Base-by-base conservation (phyloP, 1,140 invertebrate species). In the Papilio polytes region DNA sequence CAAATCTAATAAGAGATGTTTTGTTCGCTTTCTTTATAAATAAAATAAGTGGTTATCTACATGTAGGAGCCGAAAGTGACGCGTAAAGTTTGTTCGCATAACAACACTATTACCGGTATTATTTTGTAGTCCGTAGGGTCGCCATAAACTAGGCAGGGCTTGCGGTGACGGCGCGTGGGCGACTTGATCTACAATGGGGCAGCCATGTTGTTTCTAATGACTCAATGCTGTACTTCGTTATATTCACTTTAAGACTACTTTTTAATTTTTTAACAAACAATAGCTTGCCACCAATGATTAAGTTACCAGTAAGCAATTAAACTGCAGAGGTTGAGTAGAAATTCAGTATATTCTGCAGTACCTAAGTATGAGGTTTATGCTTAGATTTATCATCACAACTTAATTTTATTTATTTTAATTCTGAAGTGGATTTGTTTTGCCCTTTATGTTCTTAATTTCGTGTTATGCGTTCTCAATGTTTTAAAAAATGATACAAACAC, bases 191-290 rank as follows among this genome's bases (percentile, higher is more conserved):
- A 93, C 87, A 88, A 81, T 81, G 78, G 81, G 82, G 82, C 85
- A 85, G 83, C 86, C 85, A 90, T 92, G 89, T 88, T 93, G 90
- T 91, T 91, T 92, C 90, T 92, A 94, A 94, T 93, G 89, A 90
- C 92, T 92, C 88, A 92, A 91, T 89, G 84, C 78, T 74, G 74
- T 78, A 80, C 72, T 53, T 81, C 73, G 72, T 82, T 63, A 78
- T 63, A 41, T 63, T 59, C n/a, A 36, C 56, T 78, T 66, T 56
- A 26, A 18, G 48, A 77, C 48, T 66, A 31, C 63, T 66, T 66
- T 66, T 66, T 66, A 66, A 66, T 66, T 66, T 66, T 66, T 66
- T 15, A 66, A 66, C 13, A 66, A 66, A 66, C 63, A 36, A 63
- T 12, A 26, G 59, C 20, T 12, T 63, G 20, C 12, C 59, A 63